Conservation (phyloP, 1,140 invertebrate species). For the Anastrepha obliqua region DNA sequence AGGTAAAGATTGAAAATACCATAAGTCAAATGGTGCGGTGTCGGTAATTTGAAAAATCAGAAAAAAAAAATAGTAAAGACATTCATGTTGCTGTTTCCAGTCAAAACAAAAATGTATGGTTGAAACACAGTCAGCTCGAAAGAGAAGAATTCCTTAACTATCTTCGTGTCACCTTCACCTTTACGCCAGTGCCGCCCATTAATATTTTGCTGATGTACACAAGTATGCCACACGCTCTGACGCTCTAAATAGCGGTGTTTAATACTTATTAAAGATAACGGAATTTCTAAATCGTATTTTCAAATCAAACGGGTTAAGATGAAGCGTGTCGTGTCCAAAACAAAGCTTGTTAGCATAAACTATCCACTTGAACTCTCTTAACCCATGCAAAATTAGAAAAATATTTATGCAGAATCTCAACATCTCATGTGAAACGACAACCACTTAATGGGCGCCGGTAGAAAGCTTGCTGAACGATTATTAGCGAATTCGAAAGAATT, state of each 20-base stretch:
- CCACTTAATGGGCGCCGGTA: conserved; percentile 5
- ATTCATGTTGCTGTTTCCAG: too few relatives aligned
- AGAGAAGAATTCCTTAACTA: too few relatives aligned
- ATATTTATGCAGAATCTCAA: conserved; percentile 9
- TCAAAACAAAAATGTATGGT: too few relatives aligned
- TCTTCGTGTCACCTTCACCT: too few relatives aligned
- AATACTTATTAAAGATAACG: conserved; percentile 14
- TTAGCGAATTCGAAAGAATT: conserved; percentile 20
- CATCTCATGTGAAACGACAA: neutral
- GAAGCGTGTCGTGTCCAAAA: conserved; percentile 15
- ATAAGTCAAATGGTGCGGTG: too few relatives aligned
- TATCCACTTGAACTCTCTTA: conserved; percentile 22
- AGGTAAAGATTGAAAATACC: too few relatives aligned
- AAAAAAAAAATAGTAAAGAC: too few relatives aligned
- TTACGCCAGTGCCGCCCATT: too few relatives aligned
- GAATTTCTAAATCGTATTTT: neutral
- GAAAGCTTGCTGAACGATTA: neutral
- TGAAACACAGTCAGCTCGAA: too few relatives aligned
- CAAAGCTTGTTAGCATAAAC: neutral
- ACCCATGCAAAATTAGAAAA: neutral
- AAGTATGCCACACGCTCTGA: neutral
- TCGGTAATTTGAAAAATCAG: too few relatives aligned
- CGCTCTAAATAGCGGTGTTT: neutral
- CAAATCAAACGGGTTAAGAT: neutral
- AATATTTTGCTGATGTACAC: neutral